A percentile compares a stretch with the other conserved stretches of the same genome.
Evolutionary conservation across 2,888 invertebrate species (phyloP).

Genomic region (Cheilosia variabilis): DNA sequence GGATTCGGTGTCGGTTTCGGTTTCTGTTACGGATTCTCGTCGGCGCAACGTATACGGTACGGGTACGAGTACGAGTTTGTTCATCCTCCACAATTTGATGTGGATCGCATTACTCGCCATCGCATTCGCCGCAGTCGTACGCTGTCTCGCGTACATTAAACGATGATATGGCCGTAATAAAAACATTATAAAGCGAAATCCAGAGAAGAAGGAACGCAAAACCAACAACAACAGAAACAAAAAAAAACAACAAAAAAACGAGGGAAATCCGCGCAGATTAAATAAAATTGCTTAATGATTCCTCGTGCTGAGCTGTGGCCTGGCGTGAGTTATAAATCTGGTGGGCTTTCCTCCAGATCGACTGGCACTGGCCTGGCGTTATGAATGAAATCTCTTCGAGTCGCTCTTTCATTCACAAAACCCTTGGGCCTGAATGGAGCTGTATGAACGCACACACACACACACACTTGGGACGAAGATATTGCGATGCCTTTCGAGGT

Average conservation of each 20-base stretch:
- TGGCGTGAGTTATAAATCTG: constrained; percentile 74
- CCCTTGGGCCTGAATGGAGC: constrained; percentile 61
- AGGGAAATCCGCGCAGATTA: constrained; percentile 75
- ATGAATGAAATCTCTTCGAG: constrained; percentile 59
- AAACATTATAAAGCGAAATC: constrained; percentile 72
- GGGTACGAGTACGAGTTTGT: neutral
- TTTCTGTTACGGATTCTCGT: constrained; percentile 1
- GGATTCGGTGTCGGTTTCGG: neutral
- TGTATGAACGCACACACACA: constrained; percentile 16
- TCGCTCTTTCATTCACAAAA: constrained; percentile 63
- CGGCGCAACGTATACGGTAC: constrained; percentile 3
- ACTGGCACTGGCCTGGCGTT: constrained; percentile 39
- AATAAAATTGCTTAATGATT: constrained; percentile 77
- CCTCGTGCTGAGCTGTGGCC: constrained; percentile 62
- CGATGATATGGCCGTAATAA: constrained; percentile 72
- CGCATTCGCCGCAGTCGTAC: constrained; percentile 2
- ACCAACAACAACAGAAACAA: constrained; percentile 3
- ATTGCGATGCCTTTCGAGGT: constrained; percentile 59
- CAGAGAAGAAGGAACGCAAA: constrained; percentile 27
- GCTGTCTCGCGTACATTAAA: constrained; percentile 46
- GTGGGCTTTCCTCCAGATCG: constrained; percentile 69
- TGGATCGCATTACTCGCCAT: constrained; percentile 69
- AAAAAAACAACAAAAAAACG: constrained; percentile 33
- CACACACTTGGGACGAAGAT: neutral
- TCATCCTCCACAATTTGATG: constrained; percentile 68